phyloP scores from a whole-genome alignment of 64 coral and sea anemone genomes.

The Porites lutea region DNA sequence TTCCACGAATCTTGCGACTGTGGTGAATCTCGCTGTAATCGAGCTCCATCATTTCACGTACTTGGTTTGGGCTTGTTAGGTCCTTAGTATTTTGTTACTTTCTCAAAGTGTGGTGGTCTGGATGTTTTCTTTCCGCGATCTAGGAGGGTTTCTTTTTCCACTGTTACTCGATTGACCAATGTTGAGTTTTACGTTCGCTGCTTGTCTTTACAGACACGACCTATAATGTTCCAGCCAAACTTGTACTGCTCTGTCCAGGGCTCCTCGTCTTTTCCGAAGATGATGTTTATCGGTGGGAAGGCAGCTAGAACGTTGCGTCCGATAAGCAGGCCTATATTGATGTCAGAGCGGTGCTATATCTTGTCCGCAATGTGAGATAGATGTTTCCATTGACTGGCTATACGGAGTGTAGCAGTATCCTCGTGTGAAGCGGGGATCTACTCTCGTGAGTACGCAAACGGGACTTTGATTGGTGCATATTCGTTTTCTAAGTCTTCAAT shows the following conservation, averaged over 20 bases:
- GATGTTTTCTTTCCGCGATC: not conserved
- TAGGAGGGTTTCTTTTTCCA: slow-evolving; percentile 24
- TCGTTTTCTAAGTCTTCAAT: slow-evolving; percentile 47
- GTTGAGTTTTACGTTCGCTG: not conserved
- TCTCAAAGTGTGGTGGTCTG: not conserved
- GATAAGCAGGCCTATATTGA: slow-evolving; percentile 54
- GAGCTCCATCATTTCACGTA: slow-evolving; percentile 60
- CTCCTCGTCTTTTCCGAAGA: slow-evolving; percentile 26
- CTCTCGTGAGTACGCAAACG: slow-evolving; percentile 42
- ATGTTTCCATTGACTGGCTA: slow-evolving; percentile 53
- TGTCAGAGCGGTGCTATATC: slow-evolving; percentile 15
- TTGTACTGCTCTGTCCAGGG: slow-evolving; percentile 62
- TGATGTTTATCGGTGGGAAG: slow-evolving; percentile 36
- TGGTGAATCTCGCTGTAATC: slow-evolving; percentile 60
- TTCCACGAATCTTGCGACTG: slow-evolving; percentile 14
- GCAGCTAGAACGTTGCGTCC: slow-evolving; percentile 47
- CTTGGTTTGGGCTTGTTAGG: slow-evolving; percentile 32
- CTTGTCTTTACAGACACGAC: slow-evolving; percentile 23
- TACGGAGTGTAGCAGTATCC: slow-evolving; percentile 15
- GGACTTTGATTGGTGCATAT: slow-evolving; percentile 9
- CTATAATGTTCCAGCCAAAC: slow-evolving; percentile 59
- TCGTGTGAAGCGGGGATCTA: slow-evolving; percentile 37
- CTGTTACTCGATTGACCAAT: slow-evolving; percentile 35
- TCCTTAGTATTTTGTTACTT: slow-evolving; percentile 14
- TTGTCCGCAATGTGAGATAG: slow-evolving; percentile 32